Evolutionary conservation across 2,113 vertebrate species (phyloP).

Genomic region (Varanus salvator): DNA sequence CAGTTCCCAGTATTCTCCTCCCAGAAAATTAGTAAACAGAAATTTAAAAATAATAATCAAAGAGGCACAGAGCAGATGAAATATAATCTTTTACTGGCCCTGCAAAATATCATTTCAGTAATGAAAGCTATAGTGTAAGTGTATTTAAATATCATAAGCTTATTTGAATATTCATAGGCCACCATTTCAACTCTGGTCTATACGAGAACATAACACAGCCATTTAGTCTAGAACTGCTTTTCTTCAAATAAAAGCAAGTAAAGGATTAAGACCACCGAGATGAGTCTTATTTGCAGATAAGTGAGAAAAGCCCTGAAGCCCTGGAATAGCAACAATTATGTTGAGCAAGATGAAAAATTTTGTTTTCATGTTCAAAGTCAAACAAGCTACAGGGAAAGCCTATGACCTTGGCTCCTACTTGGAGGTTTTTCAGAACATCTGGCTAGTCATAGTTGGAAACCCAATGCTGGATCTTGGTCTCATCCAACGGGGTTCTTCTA

Average conservation of each 20-base stretch:
- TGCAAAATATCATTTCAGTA: neutral
- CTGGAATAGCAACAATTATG: neutral
- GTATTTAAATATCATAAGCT: neutral
- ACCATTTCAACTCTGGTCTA: too few relatives aligned
- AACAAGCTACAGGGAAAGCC: neutral
- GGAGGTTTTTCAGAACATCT: neutral
- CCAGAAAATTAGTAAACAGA: neutral
- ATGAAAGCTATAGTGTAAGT: neutral
- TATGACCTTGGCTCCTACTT: neutral
- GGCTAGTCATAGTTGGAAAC: neutral
- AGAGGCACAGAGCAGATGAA: neutral
- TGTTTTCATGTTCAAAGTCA: neutral
- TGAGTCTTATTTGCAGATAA: too few relatives aligned
- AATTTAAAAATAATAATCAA: neutral
- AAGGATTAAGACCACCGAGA: too few relatives aligned
- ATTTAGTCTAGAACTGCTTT: neutral
- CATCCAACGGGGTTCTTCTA: neutral
- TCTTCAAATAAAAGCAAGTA: too few relatives aligned
- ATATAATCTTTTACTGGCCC: neutral
- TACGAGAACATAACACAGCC: neutral
- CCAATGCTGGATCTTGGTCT: neutral
- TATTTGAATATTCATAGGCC: neutral
- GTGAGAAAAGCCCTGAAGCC: neutral
- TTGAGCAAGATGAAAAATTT: neutral
- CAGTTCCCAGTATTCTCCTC: too few relatives aligned